These are phyloP conservation scores for Hystrix cristata DNA, from an alignment of 2,113 vertebrate genomes.

Conservation along the genomic window DNA sequence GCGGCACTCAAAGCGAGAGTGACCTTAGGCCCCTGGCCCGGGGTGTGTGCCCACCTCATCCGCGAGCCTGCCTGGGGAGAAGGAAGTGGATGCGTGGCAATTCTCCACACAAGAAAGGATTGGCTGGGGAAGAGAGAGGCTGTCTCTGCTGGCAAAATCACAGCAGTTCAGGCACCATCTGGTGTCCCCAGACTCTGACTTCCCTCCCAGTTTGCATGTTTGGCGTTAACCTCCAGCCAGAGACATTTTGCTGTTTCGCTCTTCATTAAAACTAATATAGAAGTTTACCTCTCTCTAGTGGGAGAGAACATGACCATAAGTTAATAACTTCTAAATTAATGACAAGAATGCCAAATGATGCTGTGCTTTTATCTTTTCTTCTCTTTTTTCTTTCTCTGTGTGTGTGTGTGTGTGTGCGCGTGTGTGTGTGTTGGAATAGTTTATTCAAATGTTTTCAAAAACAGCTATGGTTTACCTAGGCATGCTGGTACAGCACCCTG, in stretches of 20 bases:
- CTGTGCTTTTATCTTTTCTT: background rate
- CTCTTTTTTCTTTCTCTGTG: background rate
- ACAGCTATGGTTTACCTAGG: background rate
- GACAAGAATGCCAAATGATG: background rate
- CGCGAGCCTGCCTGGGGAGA: no score
- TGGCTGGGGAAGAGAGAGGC: accelerated
- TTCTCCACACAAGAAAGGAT: background rate
- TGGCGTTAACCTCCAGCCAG: background rate
- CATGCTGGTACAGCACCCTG: background rate
- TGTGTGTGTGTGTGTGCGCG: no score
- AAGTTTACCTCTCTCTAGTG: background rate
- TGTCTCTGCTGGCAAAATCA: background rate
- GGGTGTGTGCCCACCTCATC: background rate
- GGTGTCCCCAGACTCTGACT: background rate
- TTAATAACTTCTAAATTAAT: background rate
- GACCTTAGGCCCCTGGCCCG: accelerated
- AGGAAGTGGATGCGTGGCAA: no score
- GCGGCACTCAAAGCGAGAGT: background rate
- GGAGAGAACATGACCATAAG: background rate
- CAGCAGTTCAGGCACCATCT: background rate
- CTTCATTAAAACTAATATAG: conserved; percentile 6
- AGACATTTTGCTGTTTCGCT: background rate
- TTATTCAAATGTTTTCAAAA: background rate
- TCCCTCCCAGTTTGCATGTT: background rate
- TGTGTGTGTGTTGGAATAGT: background rate